These are phyloP conservation scores for Eolophus roseicapilla DNA, from an alignment of 2,113 vertebrate genomes.

Conservation along the genomic window DNA sequence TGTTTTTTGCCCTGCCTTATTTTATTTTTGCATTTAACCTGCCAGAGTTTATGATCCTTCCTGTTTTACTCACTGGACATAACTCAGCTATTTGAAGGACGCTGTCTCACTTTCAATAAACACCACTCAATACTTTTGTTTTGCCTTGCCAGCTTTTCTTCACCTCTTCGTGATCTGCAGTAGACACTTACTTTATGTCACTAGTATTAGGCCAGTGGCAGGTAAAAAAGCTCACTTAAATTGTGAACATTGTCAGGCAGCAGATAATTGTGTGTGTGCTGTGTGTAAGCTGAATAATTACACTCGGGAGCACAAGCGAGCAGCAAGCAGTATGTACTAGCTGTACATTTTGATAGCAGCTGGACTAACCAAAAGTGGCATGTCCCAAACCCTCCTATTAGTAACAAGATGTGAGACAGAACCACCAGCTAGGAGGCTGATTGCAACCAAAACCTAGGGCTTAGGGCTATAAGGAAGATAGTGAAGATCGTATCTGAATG, in stretches of 20 bases:
- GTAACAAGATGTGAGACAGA: background rate
- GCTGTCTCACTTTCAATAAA: background rate
- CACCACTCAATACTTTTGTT: background rate
- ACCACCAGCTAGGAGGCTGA: background rate
- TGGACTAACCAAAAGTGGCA: background rate
- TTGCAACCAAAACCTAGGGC: background rate
- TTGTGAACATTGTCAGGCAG: background rate
- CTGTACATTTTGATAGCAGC: background rate
- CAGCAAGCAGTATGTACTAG: background rate
- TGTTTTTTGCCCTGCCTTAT: background rate
- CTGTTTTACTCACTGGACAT: background rate
- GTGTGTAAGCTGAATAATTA: background rate
- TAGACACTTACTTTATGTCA: background rate
- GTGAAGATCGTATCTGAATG: background rate
- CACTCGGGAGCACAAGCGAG: background rate
- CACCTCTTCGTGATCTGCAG: background rate
- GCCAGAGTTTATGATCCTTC: background rate
- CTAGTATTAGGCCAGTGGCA: background rate
- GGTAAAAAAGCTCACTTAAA: background rate
- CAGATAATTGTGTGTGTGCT: background rate
- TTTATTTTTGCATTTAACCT: constrained; percentile 10
- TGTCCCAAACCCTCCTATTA: background rate
- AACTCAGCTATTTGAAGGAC: constrained; percentile 4
- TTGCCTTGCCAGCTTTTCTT: background rate
- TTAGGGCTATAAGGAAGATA: background rate